A percentile compares a stretch with the other conserved stretches of the same genome.
Evolutionary conservation across 2,797 vertebrate genomes (phyloP).

Genomic region (Antrozous pallidus): DNA sequence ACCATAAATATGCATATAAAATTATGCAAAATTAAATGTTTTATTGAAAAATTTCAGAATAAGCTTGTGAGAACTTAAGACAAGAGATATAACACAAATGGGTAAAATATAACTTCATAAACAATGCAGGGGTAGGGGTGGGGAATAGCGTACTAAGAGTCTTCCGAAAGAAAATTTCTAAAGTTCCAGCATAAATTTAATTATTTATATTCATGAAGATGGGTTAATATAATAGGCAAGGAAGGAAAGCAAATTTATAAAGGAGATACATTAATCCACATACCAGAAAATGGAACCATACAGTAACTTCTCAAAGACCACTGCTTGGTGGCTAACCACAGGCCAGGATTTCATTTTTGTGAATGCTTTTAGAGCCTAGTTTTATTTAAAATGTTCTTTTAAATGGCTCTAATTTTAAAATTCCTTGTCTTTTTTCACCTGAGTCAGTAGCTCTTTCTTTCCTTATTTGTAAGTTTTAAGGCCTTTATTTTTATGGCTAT

Average conservation of each 20-base stretch:
- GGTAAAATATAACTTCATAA: not conserved
- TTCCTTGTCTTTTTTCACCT: not conserved
- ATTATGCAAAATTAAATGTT: not conserved
- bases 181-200: not conserved
- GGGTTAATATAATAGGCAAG: not conserved
- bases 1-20: not conserved
- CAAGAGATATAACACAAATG: not conserved
- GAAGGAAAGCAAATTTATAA: not conserved
- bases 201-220: not conserved
- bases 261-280: not conserved
- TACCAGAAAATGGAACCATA: not conserved
- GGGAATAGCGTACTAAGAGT: not conserved
- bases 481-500: not conserved
- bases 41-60: conserved; percentile 10
- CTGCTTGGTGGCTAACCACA: not conserved
- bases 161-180: not conserved
- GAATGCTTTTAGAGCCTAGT: not conserved
- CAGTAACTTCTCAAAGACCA: not conserved
- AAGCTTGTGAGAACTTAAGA: not conserved
- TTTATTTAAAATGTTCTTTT: not conserved
- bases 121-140: not conserved
- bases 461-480: not conserved
- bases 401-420: not conserved
- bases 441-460: not conserved
- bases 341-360: not conserved